Evolutionary conservation across 2,888 invertebrate genomes (phyloP).

Genomic region (Timema cristinae): DNA sequence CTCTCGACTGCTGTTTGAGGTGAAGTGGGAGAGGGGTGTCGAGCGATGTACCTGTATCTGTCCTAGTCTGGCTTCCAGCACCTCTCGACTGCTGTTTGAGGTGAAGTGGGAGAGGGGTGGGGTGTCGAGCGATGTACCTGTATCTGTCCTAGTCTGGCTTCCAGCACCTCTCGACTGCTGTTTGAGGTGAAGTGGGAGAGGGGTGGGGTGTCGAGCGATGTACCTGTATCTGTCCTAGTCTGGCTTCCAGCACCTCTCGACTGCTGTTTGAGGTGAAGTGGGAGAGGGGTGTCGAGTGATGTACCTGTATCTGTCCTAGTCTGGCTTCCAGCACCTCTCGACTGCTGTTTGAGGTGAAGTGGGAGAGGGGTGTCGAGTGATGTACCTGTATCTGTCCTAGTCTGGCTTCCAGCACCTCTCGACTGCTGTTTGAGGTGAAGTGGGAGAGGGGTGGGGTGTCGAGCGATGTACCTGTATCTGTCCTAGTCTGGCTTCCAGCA

Average conservation of each 20-base stretch:
- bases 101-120: no score
- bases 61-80: slow-evolving; percentile 73
- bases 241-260: slow-evolving; percentile 76
- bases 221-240: slow-evolving; percentile 57
- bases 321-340: slow-evolving; percentile 80
- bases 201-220: no score
- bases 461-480: slow-evolving; percentile 44
- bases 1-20: slow-evolving; percentile 68
- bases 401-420: slow-evolving; percentile 77
- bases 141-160: slow-evolving; percentile 64
- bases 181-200: slow-evolving; percentile 50
- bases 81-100: slow-evolving; percentile 70
- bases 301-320: slow-evolving; percentile 54
- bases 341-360: slow-evolving; percentile 54
- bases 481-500: slow-evolving; percentile 73
- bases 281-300: no score
- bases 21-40: neutral
- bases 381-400: slow-evolving; percentile 54
- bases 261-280: slow-evolving; percentile 54
- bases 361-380: no score
- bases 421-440: slow-evolving; percentile 57
- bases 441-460: no score
- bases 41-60: slow-evolving; percentile 44
- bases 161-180: slow-evolving; percentile 73
- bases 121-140: slow-evolving; percentile 39